phyloP scores from a whole-genome alignment of 1,140 invertebrate species.

The Aporrectodea caliginosa region DNA sequence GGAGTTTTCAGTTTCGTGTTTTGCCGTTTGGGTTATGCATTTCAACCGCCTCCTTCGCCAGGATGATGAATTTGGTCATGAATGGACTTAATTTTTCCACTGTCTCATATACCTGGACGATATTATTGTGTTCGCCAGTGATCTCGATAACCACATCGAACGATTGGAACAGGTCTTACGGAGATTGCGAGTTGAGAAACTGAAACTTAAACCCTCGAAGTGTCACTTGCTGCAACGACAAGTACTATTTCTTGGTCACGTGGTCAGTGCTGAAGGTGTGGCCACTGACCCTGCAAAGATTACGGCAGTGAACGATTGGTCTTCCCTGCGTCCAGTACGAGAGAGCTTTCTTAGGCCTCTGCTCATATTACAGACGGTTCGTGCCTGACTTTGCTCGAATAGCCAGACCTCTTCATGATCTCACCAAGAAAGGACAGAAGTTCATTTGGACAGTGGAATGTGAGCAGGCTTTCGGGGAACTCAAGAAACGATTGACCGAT shows the following conservation, averaged over 20 bases:
- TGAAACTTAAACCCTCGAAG: conserved; percentile 29
- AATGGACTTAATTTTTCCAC: conserved; percentile 23
- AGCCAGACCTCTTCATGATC: conserved; percentile 24
- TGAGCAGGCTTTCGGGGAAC: conserved; percentile 18
- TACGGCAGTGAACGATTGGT: conserved; percentile 46
- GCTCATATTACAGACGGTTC: conserved; percentile 55
- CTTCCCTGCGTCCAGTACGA: conserved; percentile 43
- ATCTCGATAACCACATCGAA: conserved; percentile 31
- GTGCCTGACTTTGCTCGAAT: conserved; percentile 34
- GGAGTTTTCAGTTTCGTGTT: conserved; percentile 35
- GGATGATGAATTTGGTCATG: conserved; percentile 41
- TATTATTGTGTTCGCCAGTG: conserved; percentile 33
- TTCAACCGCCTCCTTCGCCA: conserved; percentile 36
- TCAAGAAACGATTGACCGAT: conserved; percentile 22
- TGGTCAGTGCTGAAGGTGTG: conserved; percentile 32
- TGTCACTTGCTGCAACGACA: conserved; percentile 28
- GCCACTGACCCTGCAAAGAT: conserved; percentile 44
- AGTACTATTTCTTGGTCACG: conserved; percentile 35
- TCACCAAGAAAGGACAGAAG: conserved; percentile 13
- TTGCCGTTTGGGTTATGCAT: conserved; percentile 41
- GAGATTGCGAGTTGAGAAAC: conserved; percentile 30
- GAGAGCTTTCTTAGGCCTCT: conserved; percentile 49
- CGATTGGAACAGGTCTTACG: conserved; percentile 34
- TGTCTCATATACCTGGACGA: conserved; percentile 40
- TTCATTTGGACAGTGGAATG: conserved; percentile 19